These are phyloP conservation scores for Trematomus loennbergii DNA, from an alignment of 2,113 vertebrate species.

Conservation along the genomic window DNA sequence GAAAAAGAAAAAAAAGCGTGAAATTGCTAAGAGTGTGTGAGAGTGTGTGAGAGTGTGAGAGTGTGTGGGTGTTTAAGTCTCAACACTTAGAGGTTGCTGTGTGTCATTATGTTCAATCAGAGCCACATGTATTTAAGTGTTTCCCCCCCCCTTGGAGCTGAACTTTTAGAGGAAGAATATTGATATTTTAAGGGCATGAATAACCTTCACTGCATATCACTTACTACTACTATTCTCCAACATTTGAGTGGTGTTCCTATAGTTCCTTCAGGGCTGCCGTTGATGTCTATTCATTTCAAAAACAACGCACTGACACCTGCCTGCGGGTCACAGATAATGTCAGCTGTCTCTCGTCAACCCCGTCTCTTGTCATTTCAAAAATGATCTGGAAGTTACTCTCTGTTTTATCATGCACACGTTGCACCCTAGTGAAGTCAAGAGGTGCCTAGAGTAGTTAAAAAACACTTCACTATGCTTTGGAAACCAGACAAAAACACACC, in stretches of 20 bases:
- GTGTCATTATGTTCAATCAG: constrained; percentile 2
- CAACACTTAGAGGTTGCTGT: background rate
- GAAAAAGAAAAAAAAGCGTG: background rate
- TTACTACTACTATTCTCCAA: background rate
- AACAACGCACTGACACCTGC: constrained; percentile 20
- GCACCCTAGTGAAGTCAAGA: no score
- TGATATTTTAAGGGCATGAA: background rate
- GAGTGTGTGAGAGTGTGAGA: background rate
- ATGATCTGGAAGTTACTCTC: no score
- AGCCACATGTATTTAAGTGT: background rate
- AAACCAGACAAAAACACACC: constrained; percentile 1
- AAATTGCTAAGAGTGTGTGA: background rate
- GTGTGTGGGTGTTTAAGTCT: constrained; percentile 6
- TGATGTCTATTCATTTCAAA: constrained; percentile 43
- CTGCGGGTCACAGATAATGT: background rate
- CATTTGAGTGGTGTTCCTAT: background rate
- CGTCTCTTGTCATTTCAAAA: background rate
- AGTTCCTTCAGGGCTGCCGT: constrained; percentile 23
- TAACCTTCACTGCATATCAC: background rate
- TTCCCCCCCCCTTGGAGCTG: background rate
- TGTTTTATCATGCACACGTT: no score
- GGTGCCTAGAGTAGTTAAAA: no score
- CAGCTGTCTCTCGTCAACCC: background rate
- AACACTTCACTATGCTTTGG: no score
- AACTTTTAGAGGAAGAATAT: background rate